Conservation (phyloP, 2,113 vertebrate genomes). For the Arvicanthis niloticus region DNA sequence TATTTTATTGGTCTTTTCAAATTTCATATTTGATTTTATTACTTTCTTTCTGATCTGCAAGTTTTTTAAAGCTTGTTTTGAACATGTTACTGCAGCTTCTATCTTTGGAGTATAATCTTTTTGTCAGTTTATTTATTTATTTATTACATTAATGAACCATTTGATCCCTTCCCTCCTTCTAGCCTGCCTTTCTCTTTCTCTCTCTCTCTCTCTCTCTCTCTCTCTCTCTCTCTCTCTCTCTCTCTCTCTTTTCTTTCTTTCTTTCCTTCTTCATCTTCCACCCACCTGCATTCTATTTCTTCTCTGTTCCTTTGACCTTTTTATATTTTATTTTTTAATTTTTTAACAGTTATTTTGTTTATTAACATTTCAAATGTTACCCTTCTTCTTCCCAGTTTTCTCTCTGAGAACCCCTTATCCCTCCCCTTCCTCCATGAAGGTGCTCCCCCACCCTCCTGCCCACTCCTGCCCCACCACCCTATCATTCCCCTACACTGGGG, state of each 20-base stretch:
- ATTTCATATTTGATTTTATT: background rate
- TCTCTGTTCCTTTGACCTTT: background rate
- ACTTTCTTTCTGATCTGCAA: background rate
- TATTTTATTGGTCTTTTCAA: background rate
- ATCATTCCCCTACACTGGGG: too few species aligned
- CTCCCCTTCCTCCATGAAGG: too few species aligned
- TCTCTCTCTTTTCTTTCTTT: too few species aligned
- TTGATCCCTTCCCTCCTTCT: fast-evolving
- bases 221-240: too few species aligned
- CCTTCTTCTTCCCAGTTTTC: too few species aligned
- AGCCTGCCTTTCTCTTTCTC: background rate
- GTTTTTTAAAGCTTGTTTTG: background rate
- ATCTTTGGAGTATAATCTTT: background rate
- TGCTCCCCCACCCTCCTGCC: too few species aligned
- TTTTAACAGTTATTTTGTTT: too few species aligned
- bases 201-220: too few species aligned
- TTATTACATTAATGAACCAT: background rate
- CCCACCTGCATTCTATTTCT: background rate
- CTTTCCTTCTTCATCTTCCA: too few species aligned
- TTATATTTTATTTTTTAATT: background rate
- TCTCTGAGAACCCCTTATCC: too few species aligned
- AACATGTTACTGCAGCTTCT: background rate
- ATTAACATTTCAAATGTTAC: too few species aligned
- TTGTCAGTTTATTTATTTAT: background rate
- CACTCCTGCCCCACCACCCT: too few species aligned